Evolutionary conservation across 2,888 invertebrate species (phyloP), one percentile per base, ranked within the genome.

Genomic region (Meghimatium bilineatum): DNA sequence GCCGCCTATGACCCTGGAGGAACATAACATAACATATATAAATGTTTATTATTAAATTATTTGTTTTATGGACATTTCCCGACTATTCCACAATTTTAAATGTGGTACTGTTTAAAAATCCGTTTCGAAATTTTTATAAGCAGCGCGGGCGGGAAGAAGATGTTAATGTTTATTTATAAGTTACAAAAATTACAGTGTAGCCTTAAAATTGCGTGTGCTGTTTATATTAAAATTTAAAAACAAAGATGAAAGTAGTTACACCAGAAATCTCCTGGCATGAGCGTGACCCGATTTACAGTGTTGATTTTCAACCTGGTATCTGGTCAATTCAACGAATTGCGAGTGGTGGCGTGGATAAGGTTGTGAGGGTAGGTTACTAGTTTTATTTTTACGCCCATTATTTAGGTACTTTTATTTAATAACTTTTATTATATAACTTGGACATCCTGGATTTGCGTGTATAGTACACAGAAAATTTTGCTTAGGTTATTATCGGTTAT

Each of bases 221-320:
- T n/a, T n/a, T n/a, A n/a, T n/a, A n/a, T n/a, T n/a, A n/a, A n/a
- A n/a, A 56, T 12, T 6, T 56, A 63, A 10, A 38, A 6, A 36
- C 44, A 63, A 77, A 23, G 0, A 99, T 99, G 99, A 98, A 97
- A 95, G 97, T 97, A 91, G 96, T 96, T 84, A 98, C 98, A 87
- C 99, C 98, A 17, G 98, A 99, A 95, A 99, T 99, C 91, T 97
- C 98, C 0, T 99, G 98, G 98, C 98, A 99, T 92, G 98, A 98
- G 93, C 95, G 97, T 86, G 98, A 98, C 93, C 99, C 99, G 3
- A 97, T 99, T 36, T 95, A 98, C 84, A 97, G 97, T 86, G 89
- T 92, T 14, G 93, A 94, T 83, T 90, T 93, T 80, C 93, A 93
- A 87, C 91, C 90, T 23, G 89, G 90, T 44, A 87, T 56, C 20